Base-by-base conservation (phyloP, 2,888 invertebrate genomes). In the Drosophila picticornis region DNA sequence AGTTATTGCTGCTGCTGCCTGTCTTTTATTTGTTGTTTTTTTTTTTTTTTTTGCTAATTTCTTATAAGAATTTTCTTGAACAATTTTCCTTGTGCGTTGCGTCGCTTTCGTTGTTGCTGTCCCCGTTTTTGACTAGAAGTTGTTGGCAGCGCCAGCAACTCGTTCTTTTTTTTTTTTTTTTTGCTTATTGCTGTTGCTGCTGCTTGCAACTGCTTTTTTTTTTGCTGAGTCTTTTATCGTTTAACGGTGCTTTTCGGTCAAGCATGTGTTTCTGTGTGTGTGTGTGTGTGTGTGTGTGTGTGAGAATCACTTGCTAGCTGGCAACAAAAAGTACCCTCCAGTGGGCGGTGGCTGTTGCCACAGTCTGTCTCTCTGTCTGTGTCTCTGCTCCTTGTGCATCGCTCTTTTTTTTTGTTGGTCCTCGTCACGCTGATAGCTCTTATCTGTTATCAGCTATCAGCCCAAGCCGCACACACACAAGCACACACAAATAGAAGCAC, bases 11-110 rank as follows among this genome's bases (percentile, higher is more conserved):
- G 72, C 67, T 66, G 72, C 69, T 66, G 52, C 51, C 50, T 22
- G 22, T 25, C 22, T 46, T 7, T 16, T 7, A 4, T 46, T 43
- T 59, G 29, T 50, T 50, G 25, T 40, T 52, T 57, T 63, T 57
- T 80, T 75, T 73, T 77, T 72, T 63, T 55, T 82, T 75, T 72
- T 80, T 72, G 72, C 84, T 82, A 75, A 84, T 88, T 85, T 85
- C 88, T 83, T 85, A 74, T 83, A 81, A 72, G 85, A 85, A 88
- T 85, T 88, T 85, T 85, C 85, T 81, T 85, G 77, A 81, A 72
- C 77, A 80, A 77, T 88, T 88, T 84, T 83, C 75, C 72, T 75
- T 80, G 67, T 81, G 80, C 76, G 55, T 51, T 50, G 55, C 75
- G 67, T 48, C 32, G 25, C 68, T 64, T 51, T 36, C 55, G 76